Base-by-base conservation (phyloP, 2,888 invertebrate species). In the Agriopis aurantiaria region DNA sequence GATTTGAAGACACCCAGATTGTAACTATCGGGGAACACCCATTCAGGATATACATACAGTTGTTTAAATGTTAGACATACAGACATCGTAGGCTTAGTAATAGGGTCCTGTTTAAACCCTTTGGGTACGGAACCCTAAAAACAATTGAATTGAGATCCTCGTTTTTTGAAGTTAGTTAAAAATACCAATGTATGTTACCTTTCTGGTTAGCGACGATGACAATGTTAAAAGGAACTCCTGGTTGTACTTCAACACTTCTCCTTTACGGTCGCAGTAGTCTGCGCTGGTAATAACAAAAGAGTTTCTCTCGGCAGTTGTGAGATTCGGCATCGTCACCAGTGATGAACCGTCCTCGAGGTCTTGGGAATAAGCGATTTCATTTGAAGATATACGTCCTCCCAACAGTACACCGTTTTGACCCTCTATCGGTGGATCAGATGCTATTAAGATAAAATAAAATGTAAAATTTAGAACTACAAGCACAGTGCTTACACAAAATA, bases 171-270 rank as follows among this genome's bases (percentile, higher is more conserved):
- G 33, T 33, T 3, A 3, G 5, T 33, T 33, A 33, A 33, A 23
- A 33, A 33, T 33, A 33, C 33, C 1, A 5, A 33, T 33, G 33
- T 33, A 33, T 33, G 3, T 5, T 48, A 48, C 11, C n/a, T 88
- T 88, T 78, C 82, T 89, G 7, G 79, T 79, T 12, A 88, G 68
- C 33, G 93, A 92, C 12, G 90, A 89, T 4, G 89, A 85, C 1
- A 93, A 77, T 12, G 88, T 86, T 3, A 94, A 79, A 53, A 93
- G 82, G 73, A 94, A 93, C 74, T 93, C 93, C 76, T 94, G 94
- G 69, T 93, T 89, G 74, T 88, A 93, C 75, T 93, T 93, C 43
- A 94, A 78, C 2, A 74, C 63, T 80, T 93, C 94, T 3, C 87
- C 86, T 11, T 88, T 86, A 12, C 93, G 82, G 49, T 92, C 80